phyloP scores from a whole-genome alignment of 2,888 invertebrate genomes.

The Luperina nickerlii region DNA sequence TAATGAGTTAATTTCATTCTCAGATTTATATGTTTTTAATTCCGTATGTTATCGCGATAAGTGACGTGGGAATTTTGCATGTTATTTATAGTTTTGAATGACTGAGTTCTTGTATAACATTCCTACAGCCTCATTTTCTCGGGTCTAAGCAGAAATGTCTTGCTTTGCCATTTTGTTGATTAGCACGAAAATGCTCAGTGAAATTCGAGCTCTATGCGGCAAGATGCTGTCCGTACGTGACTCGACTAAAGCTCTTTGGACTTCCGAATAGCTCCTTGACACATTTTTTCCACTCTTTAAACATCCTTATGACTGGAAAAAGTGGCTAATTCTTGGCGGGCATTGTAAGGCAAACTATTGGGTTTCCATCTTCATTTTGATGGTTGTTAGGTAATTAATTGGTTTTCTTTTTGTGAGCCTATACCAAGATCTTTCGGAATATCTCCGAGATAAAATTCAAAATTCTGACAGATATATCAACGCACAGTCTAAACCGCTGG shows the following conservation, averaged over 20 bases:
- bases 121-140: neutral
- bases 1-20: constrained; percentile 57
- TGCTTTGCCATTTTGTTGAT: neutral
- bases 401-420: neutral
- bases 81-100: neutral
- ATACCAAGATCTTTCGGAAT: neutral
- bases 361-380: neutral
- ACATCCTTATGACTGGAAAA: neutral
- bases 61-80: constrained; percentile 46
- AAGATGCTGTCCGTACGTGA: constrained; percentile 7
- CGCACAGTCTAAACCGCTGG: too few species aligned
- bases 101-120: neutral
- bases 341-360: neutral
- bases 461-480: too few species aligned
- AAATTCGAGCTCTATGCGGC: neutral
- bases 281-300: neutral
- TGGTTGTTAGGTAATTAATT: neutral
- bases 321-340: neutral
- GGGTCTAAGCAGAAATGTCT: neutral
- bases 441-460: neutral
- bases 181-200: neutral
- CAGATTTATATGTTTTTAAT: constrained; percentile 49
- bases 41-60: constrained; percentile 46
- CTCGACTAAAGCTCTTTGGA: neutral
- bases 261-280: constrained; percentile 5